Conservation (phyloP, 1,140 invertebrate species). For the Orius insidiosus region DNA sequence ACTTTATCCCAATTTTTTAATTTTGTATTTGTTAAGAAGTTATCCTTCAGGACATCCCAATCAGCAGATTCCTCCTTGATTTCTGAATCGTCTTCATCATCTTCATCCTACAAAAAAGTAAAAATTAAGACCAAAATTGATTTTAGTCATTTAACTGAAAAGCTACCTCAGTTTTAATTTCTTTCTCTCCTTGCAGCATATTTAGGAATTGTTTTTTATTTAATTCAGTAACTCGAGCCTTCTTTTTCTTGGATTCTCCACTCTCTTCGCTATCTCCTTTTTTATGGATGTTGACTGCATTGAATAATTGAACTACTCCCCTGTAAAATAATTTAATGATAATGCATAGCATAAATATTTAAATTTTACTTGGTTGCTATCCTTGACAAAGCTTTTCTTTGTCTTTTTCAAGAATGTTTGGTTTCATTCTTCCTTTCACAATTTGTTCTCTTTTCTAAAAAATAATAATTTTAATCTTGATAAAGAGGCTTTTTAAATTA, state of each 20-base stretch:
- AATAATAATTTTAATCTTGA: no score
- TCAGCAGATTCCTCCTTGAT: no score
- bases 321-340: neutral
- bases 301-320: no score
- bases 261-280: no score
- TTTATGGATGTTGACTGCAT: no score
- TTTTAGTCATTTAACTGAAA: neutral
- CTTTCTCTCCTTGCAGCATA: neutral
- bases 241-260: no score
- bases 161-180: neutral
- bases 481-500: no score
- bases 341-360: neutral
- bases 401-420: conserved; percentile 1
- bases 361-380: neutral
- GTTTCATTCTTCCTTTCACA: conserved; percentile 1
- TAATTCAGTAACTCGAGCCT: neutral
- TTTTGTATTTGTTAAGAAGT: neutral
- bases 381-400: conserved; percentile 2
- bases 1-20: neutral
- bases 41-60: neutral
- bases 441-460: neutral
- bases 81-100: neutral
- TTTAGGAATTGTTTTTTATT: neutral
- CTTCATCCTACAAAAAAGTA: neutral
- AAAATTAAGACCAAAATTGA: no score